Evolutionary conservation across 2,113 vertebrate genomes (phyloP).

Genomic region (Tinamus guttatus): DNA sequence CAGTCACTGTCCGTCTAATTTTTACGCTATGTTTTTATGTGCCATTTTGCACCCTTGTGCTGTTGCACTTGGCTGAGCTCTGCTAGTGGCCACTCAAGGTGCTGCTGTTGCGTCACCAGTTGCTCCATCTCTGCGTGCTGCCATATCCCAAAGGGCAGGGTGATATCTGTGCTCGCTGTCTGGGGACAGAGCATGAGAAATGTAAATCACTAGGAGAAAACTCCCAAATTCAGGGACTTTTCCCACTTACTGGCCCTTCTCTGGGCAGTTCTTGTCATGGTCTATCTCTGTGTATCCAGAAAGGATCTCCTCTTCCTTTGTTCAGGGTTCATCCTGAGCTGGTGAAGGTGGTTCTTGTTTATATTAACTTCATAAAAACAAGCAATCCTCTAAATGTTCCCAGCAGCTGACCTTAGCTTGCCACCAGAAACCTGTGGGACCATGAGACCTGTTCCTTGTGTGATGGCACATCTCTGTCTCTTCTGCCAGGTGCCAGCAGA

Average conservation of each 20-base stretch:
- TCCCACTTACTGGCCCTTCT: background rate
- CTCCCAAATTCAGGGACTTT: background rate
- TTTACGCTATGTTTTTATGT: background rate
- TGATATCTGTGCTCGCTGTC: background rate
- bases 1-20: background rate
- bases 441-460: background rate
- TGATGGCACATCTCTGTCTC: background rate
- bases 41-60: background rate
- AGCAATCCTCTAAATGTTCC: background rate
- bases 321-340: background rate
- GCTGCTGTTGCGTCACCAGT: background rate
- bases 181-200: background rate
- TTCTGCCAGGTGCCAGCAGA: background rate
- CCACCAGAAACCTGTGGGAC: background rate
- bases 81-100: background rate
- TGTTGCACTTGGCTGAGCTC: background rate
- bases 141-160: background rate
- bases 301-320: background rate
- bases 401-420: background rate
- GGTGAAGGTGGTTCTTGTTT: background rate
- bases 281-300: background rate
- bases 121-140: background rate
- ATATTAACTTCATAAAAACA: background rate
- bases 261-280: too few species aligned
- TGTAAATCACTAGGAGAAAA: background rate